phyloP scores from a whole-genome alignment of 2,113 vertebrate species.

The Furnarius figulus region DNA sequence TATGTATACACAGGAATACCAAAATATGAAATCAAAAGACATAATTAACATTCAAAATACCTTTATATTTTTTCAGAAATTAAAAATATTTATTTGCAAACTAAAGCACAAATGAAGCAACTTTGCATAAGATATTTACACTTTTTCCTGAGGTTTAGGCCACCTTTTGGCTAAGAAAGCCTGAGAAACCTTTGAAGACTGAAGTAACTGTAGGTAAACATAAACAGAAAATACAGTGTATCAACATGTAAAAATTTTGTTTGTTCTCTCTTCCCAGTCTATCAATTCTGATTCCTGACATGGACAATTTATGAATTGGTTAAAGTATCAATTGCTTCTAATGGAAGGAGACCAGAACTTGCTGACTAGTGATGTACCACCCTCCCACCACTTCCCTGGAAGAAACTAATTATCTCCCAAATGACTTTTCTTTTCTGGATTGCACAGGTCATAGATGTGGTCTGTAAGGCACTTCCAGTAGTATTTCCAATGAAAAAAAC shows the following conservation, averaged over 20 bases:
- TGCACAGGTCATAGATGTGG: background rate
- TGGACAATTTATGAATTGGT: background rate
- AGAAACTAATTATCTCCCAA: background rate
- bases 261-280: background rate
- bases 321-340: background rate
- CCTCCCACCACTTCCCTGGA: background rate
- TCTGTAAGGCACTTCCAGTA: background rate
- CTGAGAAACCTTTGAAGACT: background rate
- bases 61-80: background rate
- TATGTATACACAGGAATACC: background rate
- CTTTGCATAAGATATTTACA: background rate
- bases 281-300: background rate
- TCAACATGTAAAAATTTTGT: background rate
- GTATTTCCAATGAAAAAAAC: background rate
- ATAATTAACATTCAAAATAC: background rate
- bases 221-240: background rate
- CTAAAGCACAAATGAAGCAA: background rate
- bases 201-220: background rate
- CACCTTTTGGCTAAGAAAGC: background rate
- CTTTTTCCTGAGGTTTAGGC: background rate
- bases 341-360: background rate
- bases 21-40: background rate
- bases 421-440: background rate
- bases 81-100: background rate
- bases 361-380: background rate